These are phyloP conservation scores for Anneissia japonica DNA, from an alignment of 35 echinoderm and acorn worm genomes.

Conservation along the genomic window DNA sequence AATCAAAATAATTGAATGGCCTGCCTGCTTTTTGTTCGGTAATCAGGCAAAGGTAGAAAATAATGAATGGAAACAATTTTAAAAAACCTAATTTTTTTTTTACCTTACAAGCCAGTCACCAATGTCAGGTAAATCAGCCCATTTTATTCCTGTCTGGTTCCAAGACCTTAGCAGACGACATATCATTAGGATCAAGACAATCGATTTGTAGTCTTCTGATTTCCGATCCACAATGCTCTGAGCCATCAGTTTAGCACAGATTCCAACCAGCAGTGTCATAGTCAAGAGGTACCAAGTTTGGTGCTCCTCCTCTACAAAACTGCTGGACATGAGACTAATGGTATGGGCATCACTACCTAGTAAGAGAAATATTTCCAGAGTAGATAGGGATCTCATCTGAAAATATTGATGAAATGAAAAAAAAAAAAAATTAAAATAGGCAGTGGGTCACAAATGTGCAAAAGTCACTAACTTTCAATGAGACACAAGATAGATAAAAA, in stretches of 20 bases:
- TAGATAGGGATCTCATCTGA: not conserved
- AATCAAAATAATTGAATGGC: too few relatives aligned
- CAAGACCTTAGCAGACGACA: constrained; percentile 67
- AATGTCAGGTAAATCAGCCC: constrained; percentile 68
- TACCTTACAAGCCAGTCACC: constrained; percentile 97
- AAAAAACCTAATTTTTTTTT: not conserved
- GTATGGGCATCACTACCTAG: constrained; percentile 57
- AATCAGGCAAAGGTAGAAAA: too few relatives aligned
- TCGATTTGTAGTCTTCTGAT: not conserved
- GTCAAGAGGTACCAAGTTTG: constrained; percentile 97
- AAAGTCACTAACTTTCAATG: too few relatives aligned
- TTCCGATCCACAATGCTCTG: constrained; percentile 1
- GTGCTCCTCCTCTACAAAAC: constrained; percentile 97
- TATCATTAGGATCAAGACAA: not conserved
- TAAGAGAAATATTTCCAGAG: constrained; percentile 16
- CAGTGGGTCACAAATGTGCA: too few relatives aligned
- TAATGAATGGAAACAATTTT: too few relatives aligned
- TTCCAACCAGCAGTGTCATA: constrained; percentile 52
- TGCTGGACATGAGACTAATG: constrained; percentile 74
- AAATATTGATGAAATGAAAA: not conserved
- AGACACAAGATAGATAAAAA: too few relatives aligned
- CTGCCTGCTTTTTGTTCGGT: too few relatives aligned
- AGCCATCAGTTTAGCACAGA: constrained; percentile 9
- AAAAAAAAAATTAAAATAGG: too few relatives aligned
- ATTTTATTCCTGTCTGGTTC: constrained; percentile 97